These are phyloP conservation scores for Falco concolor DNA, from an alignment of 2,797 vertebrate genomes.

Conservation along the genomic window DNA sequence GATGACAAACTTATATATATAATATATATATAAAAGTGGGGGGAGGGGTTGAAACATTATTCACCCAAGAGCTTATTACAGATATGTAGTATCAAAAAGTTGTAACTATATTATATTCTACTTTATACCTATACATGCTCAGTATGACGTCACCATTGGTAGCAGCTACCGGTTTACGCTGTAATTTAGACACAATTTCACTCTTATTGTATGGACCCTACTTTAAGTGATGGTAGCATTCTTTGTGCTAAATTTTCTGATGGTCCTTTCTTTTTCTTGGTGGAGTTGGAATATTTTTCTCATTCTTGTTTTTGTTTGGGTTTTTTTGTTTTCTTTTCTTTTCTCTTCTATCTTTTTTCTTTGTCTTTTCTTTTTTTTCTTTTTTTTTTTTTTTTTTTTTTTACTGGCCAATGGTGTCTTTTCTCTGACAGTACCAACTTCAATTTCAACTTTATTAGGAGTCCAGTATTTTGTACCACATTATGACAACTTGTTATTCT, in stretches of 20 bases:
- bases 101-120: slow-evolving; percentile 63
- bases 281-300: slow-evolving; percentile 65
- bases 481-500: slow-evolving; percentile 80
- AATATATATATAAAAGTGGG: slow-evolving; percentile 60
- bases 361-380: too few species aligned
- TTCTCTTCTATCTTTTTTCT: background rate
- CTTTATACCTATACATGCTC: slow-evolving; percentile 64
- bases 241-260: slow-evolving; percentile 57
- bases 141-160: slow-evolving; percentile 59
- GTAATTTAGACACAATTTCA: slow-evolving; percentile 55
- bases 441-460: slow-evolving; percentile 76
- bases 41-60: slow-evolving; percentile 57
- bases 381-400: background rate
- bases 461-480: slow-evolving; percentile 80
- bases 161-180: slow-evolving; percentile 56
- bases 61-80: slow-evolving; percentile 68
- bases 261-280: slow-evolving; percentile 63
- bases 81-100: slow-evolving; percentile 67
- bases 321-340: background rate
- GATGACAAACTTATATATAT: slow-evolving; percentile 59
- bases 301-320: slow-evolving; percentile 33
- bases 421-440: slow-evolving; percentile 73
- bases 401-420: slow-evolving; percentile 68
- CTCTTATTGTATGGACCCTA: slow-evolving; percentile 57
- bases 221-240: slow-evolving; percentile 69